A percentile compares a stretch with the other conserved stretches of the same genome.
These are phyloP conservation scores for Standfussiana lucernea DNA, from an alignment of 2,888 invertebrate species.

Conservation along the genomic window DNA sequence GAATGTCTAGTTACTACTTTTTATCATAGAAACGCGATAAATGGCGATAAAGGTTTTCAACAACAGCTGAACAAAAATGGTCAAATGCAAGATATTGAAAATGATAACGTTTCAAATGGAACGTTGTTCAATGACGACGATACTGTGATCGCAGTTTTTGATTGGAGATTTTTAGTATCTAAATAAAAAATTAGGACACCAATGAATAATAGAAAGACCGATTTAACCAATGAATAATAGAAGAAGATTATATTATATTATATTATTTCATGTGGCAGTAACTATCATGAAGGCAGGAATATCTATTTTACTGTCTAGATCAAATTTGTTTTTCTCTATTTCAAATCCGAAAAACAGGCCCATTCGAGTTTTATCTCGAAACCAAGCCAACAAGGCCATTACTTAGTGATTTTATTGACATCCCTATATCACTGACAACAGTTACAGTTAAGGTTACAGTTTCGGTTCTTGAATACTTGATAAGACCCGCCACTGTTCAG, in stretches of 20 bases:
- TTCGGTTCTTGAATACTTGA: conserved; percentile 72
- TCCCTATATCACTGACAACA: conserved; percentile 56
- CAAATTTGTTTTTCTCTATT: conserved; percentile 19
- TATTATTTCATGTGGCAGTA: background rate
- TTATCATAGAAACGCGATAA: conserved; percentile 72
- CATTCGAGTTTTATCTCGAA: conserved; percentile 43
- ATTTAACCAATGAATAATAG: background rate
- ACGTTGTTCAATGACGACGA: conserved; percentile 11
- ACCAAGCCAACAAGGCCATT: conserved; percentile 44
- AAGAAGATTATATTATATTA: too few relatives aligned
- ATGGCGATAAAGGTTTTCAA: conserved; percentile 62
- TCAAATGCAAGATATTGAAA: conserved; percentile 56
- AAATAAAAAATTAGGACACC: background rate
- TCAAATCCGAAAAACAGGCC: conserved; percentile 21
- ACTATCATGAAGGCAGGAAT: background rate
- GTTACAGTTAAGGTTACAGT: conserved; percentile 65
- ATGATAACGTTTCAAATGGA: conserved; percentile 33
- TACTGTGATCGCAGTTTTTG: background rate
- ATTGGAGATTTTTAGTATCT: background rate
- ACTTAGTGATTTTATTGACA: conserved; percentile 59
- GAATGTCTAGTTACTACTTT: conserved; percentile 61
- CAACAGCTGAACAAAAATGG: conserved; percentile 43
- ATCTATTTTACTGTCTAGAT: background rate
- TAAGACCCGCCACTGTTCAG: conserved; percentile 69
- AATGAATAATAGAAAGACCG: background rate